Evolutionary conservation across 2,888 invertebrate genomes (phyloP), one percentile per base, ranked within the genome.

Genomic region (Eutolmus rufibarbis): DNA sequence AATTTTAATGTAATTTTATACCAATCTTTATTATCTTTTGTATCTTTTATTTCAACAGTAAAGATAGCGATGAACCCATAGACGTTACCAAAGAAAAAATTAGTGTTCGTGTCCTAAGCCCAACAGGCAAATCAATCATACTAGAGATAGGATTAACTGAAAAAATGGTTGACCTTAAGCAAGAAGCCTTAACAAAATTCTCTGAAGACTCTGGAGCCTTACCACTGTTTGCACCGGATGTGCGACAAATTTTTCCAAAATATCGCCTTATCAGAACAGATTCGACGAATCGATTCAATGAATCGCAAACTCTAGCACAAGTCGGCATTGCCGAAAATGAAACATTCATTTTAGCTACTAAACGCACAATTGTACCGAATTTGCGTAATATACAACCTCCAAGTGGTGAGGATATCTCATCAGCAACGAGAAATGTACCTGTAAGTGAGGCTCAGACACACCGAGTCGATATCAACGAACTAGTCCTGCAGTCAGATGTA

Each of bases 401-500:
- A n/a, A 93, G 91, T 5, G 90, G 93, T 86, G 92, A 92, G 40
- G 92, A 93, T 57, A 93, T 94, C 74, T 90, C 92, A 88, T 90
- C 91, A 87, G 93, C 92, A 7, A 94, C 94, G 0, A 92, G 91
- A 77, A 90, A 92, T 89, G 89, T 94, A 40, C 91, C 91, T 31
- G 84, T 90, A 51, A 91, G 89, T 88, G 91, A 91, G 87, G 90
- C 90, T 81, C 89, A 91, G 37, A 90, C 91, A 89, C 91, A 92
- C 40, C 89, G 92, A 76, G 92, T 93, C 77, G 91, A 92, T 88
- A 91, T 92, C 43, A 93, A 94, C 87, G 92, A 92, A 89, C 91
- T 92, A 87, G 92, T 93, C 89, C 92, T 93, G 88, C 92, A 93
- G 89, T 92, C 93, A 23, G 94, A 94, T 91, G 94, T 94, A 90